Percentiles rank a stretch among this genome's conserved stretches.
Conservation (phyloP, 2,797 vertebrate genomes). For the Sitta carolinensis region DNA sequence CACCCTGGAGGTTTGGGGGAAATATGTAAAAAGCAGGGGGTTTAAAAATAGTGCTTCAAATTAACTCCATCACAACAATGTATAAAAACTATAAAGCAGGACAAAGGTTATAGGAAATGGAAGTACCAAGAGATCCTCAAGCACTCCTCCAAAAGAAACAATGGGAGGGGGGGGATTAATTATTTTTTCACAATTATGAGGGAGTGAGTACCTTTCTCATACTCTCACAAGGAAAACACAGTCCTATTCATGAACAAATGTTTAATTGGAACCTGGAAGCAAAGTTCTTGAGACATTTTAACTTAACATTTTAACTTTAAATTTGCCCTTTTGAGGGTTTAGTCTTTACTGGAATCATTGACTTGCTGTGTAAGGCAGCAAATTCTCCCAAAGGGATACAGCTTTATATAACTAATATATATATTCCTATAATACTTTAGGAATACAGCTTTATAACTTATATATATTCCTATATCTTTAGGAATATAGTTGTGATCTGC, state of each 20-base stretch:
- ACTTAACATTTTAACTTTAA: background rate
- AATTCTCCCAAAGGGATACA: background rate
- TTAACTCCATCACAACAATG: constrained; percentile 51
- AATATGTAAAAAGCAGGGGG: constrained; percentile 41
- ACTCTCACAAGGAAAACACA: background rate
- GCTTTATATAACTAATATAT: no score
- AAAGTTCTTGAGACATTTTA: background rate
- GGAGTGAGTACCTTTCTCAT: constrained; percentile 6
- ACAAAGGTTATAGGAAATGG: constrained; percentile 70
- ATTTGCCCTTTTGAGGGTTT: background rate
- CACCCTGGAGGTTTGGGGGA: constrained; percentile 46
- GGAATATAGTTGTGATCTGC: no score
- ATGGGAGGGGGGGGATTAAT: background rate
- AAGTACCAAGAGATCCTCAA: constrained; percentile 58
- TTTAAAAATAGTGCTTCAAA: constrained; percentile 62
- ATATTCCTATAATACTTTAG: background rate
- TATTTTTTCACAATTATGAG: background rate
- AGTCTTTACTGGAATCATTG: background rate
- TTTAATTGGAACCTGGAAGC: background rate
- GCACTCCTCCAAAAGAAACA: constrained; percentile 50
- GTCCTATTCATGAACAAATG: background rate
- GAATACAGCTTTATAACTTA: no score
- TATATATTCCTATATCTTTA: no score
- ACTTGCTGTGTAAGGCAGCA: background rate
- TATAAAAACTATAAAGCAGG: constrained; percentile 55